Base-by-base conservation (phyloP, 2,888 invertebrate genomes). In the Dione juno region DNA sequence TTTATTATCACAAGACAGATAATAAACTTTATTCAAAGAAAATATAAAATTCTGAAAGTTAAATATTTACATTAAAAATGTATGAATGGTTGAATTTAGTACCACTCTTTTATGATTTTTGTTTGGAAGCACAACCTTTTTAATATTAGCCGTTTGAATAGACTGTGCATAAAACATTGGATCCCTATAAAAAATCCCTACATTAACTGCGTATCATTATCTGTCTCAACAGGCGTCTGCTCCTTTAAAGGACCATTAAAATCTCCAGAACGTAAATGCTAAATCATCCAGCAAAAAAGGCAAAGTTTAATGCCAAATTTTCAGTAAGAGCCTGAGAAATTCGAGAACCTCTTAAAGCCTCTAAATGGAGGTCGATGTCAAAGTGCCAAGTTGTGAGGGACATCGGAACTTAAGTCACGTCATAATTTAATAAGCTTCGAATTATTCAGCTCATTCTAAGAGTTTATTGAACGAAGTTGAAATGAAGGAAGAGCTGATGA, bases 381-480 rank as follows among this genome's bases (percentile, higher is more conserved):
- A 63, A 68, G 57, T 69, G 69, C 66, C 73, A 66, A 66, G 58
- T 69, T 58, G 66, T 58, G 61, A 70, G 61, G 50, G 40, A 68
- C 67, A 68, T 58, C 37, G 67, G 58, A 71, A 65, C 61, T 61
- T 65, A 53, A 68, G 66, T 63, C 69, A 69, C 66, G 71, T 71
- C 61, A 74, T 75, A 69, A 75, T 72, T 72, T 72, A 71, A 72
- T 74, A 72, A 74, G 63, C 66, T 66, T 64, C 58, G 67, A 76
- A 71, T 73, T 69, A 73, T 70, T 71, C 71, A 70, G 67, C 43
- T 66, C 53, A 43, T 68, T 73, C 66, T 28, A 53, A 59, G 71
- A 69, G 61, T 70, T 72, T 41, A 28, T 37, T 58, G 61, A 35
- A 50, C 61, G 61, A 72, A 72, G 43, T 72, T 58, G 64, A 58